Evolutionary conservation across 2,888 invertebrate genomes (phyloP), one percentile per base, ranked within the genome.

Genomic region (Metallyticus violacea): DNA sequence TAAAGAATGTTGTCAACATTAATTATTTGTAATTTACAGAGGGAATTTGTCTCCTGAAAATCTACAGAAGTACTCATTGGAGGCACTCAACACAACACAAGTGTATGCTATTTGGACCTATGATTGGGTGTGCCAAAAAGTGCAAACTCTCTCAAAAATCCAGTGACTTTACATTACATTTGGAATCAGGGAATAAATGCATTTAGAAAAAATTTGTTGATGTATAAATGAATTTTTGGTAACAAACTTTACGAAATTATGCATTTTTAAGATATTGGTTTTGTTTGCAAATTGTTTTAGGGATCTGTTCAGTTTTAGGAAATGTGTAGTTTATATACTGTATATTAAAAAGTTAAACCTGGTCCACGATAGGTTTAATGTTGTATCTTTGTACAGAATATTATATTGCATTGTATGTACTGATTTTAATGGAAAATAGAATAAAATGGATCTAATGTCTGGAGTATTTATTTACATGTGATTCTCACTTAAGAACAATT

Each of bases 21-120:
- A 26, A 85, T 83, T 87, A 85, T 86, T 87, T 86, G 89, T 86
- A 88, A 88, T 78, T 93, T 93, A 83, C 93, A 96, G 97, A 80
- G 96, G 96, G 4, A 94, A 95, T 87, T 93, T 96, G 91, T 96
- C 96, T 85, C 96, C 96, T 7, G 96, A 96, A 91, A 96, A 95
- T 90, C 93, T 97, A 85, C 95, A 95, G 89, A 95, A 93, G 91
- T 95, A 95, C 88, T 94, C 95, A 0, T 91, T 93, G 87, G 92
- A 93, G 79, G 95, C 95, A 0, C 92, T 96, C 22, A 95, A 96
- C 89, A 94, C 94, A 87, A 96, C 96, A 25, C 94, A 94, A 89
- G 92, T 93, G 89, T 95, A 94, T 88, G 95, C 96, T 86, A 92
- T 94, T 7, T 93, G 95, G 89, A 96, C 95, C 90, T 96, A 95